Percentiles rank a stretch among this genome's conserved stretches.
Conservation (phyloP, 2,113 vertebrate species). For the Grantiella picta region DNA sequence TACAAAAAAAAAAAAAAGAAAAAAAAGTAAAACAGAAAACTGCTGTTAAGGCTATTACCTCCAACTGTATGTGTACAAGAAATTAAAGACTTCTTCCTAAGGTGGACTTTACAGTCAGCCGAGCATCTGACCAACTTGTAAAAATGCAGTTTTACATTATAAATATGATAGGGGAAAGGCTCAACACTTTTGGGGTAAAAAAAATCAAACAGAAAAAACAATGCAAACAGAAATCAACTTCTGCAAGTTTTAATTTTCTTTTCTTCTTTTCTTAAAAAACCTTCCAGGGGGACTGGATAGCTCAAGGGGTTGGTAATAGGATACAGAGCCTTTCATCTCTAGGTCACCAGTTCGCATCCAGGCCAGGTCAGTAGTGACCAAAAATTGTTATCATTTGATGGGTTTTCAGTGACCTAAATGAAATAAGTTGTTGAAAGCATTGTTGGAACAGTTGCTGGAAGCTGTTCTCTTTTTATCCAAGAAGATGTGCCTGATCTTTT, state of each 20-base stretch:
- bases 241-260: slow-evolving; percentile 63
- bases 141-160: background rate
- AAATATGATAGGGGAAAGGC: background rate
- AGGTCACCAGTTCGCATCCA: slow-evolving; percentile 66
- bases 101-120: background rate
- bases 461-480: background rate
- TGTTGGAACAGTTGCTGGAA: slow-evolving; percentile 32
- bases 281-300: slow-evolving; percentile 66
- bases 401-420: slow-evolving; percentile 39
- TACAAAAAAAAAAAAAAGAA: background rate
- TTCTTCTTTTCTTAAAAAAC: slow-evolving; percentile 66
- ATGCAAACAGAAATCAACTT: background rate
- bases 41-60: background rate
- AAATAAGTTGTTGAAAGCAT: background rate
- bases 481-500: background rate
- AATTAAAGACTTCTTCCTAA: background rate
- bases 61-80: background rate
- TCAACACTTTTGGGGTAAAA: background rate
- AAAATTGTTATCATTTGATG: slow-evolving; percentile 56
- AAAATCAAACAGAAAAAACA: background rate
- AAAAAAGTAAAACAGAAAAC: background rate
- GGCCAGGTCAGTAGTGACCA: slow-evolving; percentile 70
- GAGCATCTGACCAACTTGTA: background rate
- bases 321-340: slow-evolving; percentile 67
- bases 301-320: slow-evolving; percentile 68